Percentiles rank a stretch among this genome's conserved stretches.
Evolutionary conservation across 2,888 invertebrate genomes (phyloP).

Genomic region (Sepioteuthis lessoniana): DNA sequence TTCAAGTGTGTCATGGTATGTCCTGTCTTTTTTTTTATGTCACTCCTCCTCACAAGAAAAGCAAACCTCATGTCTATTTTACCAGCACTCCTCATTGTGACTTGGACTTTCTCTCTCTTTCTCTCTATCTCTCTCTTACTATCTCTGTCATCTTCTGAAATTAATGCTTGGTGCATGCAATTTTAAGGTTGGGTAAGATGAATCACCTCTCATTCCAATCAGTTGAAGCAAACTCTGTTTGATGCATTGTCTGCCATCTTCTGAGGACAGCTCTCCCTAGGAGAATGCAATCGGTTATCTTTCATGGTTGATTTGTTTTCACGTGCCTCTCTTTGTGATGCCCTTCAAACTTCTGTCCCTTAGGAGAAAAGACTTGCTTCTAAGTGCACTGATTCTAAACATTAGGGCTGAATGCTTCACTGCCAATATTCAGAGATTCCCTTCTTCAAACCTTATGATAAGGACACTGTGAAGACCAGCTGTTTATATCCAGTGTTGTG

Average conservation of each 20-base stretch:
- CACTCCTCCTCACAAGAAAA: background rate
- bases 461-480: background rate
- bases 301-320: background rate
- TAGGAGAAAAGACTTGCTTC: background rate
- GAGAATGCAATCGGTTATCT: background rate
- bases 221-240: background rate
- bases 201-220: background rate
- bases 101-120: background rate
- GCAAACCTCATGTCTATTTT: background rate
- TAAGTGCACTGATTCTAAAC: background rate
- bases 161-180: background rate
- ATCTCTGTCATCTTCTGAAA: background rate
- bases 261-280: background rate
- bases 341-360: background rate
- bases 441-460: background rate
- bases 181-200: background rate
- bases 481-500: background rate
- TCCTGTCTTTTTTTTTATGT: background rate
- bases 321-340: background rate
- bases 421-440: background rate
- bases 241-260: conserved; percentile 1
- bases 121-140: background rate
- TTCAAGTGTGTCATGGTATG: background rate
- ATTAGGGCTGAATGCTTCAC: background rate
- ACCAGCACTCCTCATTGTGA: background rate